Evolutionary conservation across 1,140 invertebrate species (phyloP), one percentile per base, ranked within the genome.

Genomic region (Penaeus japonicus): DNA sequence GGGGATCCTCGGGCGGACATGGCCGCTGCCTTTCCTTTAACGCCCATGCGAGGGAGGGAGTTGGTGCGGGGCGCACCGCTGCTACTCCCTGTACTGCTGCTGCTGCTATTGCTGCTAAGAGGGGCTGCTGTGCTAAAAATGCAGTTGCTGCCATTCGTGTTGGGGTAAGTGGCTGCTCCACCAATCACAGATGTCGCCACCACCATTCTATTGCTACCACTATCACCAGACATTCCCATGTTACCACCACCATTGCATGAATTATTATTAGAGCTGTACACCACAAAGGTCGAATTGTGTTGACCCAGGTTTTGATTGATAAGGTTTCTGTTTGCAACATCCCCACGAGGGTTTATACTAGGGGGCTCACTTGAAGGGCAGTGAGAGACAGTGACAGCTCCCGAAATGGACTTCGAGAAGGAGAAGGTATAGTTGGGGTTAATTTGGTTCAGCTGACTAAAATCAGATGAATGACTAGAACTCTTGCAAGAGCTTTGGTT

Each of bases 11-110:
- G 89, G 59, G 79, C 83, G 73, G 81, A 87, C 85, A 87, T 90
- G 39, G 90, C 87, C n/a, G 87, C 90, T 47, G 85, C 84, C 73
- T 89, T 89, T 24, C 87, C 85, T 83, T 90, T 90, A 24, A 90
- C 79, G 30, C 87, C 90, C 90, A 90, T 89, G 4, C 87, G 79
- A 3, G 87, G 90, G 15, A 89, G 75, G 20, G 90, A 90, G 59
- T 89, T 90, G 57, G 87, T 90, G 39, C 89, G 89, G 4, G 47
- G 32, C n/a, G 81, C 70, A 47, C 82, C 75, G 75, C 87, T 70
- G 65, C 82, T 90, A 83, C 82, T 90, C 57, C 87, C 85, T 54
- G 79, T 90, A 80, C 84, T 89, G 80, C 80, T 88, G 70, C 70
- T 88, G 80, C 80, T 88, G 85, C 86, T 87, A 73, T n/a, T 85